Evolutionary conservation across 2,888 invertebrate genomes (phyloP).

Genomic region (Lithophane socia): DNA sequence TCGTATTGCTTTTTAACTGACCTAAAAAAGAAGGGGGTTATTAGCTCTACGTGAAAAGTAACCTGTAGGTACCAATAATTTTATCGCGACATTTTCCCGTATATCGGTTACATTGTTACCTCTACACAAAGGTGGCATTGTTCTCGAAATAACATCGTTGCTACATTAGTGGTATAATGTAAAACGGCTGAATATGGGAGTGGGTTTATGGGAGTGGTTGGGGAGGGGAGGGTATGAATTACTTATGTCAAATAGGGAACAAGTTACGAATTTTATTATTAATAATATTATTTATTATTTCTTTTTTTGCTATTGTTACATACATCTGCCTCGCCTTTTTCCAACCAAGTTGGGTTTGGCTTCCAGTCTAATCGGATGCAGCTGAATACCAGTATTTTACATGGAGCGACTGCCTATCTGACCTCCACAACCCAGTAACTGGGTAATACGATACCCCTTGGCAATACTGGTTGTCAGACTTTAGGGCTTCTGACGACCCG

Average conservation of each 20-base stretch:
- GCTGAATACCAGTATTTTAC: too few relatives aligned
- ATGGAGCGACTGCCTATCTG: too few relatives aligned
- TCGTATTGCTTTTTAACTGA: neutral
- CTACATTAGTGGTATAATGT: conserved; percentile 39
- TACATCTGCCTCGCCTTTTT: too few relatives aligned
- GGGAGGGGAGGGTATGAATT: neutral
- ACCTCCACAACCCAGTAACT: too few relatives aligned
- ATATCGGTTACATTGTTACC: conserved; percentile 39
- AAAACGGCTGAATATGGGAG: neutral
- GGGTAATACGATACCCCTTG: too few relatives aligned
- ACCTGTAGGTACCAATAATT: neutral
- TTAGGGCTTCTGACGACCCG: too few relatives aligned
- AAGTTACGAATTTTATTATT: neutral
- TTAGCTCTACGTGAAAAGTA: neutral
- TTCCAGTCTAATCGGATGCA: too few relatives aligned
- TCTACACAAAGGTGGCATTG: conserved; percentile 40
- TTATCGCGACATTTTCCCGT: neutral
- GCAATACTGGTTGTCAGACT: too few relatives aligned
- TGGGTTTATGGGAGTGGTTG: conserved; percentile 29
- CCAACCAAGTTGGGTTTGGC: too few relatives aligned
- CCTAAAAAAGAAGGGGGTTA: too few relatives aligned
- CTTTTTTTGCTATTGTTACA: too few relatives aligned
- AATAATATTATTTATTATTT: too few relatives aligned
- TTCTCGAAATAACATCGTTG: conserved; percentile 46
- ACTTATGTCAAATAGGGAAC: neutral